Percentiles rank a stretch among this genome's conserved stretches.
These are phyloP conservation scores for Ianthella basta DNA, from an alignment of 37 sponge, comb jelly and placozoan genomes.

Conservation along the genomic window DNA sequence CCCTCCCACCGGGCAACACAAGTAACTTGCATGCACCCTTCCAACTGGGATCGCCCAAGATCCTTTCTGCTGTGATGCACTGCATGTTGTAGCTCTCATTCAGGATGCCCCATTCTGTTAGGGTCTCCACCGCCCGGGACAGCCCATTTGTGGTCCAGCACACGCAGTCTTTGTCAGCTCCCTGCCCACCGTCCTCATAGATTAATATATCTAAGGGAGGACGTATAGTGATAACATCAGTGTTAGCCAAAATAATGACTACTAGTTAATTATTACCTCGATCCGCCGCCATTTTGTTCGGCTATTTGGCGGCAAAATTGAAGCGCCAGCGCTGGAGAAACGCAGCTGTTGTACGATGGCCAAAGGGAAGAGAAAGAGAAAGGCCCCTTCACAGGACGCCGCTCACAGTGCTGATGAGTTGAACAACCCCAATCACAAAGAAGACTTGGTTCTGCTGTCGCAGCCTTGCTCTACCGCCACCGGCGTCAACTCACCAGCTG, in stretches of 20 bases:
- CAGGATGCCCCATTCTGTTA: neutral
- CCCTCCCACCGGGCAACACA: conserved; percentile 88
- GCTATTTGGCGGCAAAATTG: too few species aligned
- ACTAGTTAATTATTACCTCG: too few species aligned
- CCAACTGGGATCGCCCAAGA: conserved; percentile 38
- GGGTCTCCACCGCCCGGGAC: neutral
- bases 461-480: too few species aligned
- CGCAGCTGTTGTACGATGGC: neutral
- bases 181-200: conserved; percentile 67
- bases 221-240: too few species aligned
- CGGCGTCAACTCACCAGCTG: too few species aligned
- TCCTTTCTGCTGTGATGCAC: conserved; percentile 48
- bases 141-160: conserved; percentile 48
- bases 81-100: conserved; percentile 19
- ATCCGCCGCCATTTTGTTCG: too few species aligned
- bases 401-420: too few species aligned
- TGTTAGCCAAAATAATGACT: too few species aligned
- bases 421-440: too few species aligned
- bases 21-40: conserved; percentile 32
- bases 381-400: neutral
- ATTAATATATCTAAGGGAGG: conserved; percentile 36
- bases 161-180: conserved; percentile 60
- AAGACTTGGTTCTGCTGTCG: too few species aligned
- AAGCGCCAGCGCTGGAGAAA: too few species aligned
- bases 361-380: neutral